Percentiles rank a stretch among this genome's conserved stretches.
These are phyloP conservation scores for Caenorhabditis sinica DNA, from an alignment of 2,888 invertebrate genomes.

Conservation along the genomic window DNA sequence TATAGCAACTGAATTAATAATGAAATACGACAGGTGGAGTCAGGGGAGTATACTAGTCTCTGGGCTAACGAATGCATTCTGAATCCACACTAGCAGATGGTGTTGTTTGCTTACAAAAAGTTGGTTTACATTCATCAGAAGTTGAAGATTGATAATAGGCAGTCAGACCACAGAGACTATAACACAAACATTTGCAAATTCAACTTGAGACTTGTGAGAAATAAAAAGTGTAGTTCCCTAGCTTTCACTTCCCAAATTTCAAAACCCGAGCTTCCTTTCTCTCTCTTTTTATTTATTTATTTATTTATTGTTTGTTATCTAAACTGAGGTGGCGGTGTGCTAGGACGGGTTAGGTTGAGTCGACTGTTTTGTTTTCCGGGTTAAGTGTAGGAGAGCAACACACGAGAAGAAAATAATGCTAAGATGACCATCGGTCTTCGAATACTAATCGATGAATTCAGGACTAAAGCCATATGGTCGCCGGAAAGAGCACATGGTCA, in stretches of 20 bases:
- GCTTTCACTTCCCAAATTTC: constrained; percentile 14
- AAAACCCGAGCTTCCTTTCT: constrained; percentile 25
- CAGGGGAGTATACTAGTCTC: not conserved
- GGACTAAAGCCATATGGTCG: constrained; percentile 15
- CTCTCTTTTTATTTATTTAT: constrained; percentile 45
- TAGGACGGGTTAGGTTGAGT: not conserved
- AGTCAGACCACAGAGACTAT: not conserved
- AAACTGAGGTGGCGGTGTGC: constrained; percentile 8
- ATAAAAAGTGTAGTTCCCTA: not conserved
- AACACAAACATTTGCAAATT: too few species aligned
- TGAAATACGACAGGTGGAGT: constrained; percentile 21
- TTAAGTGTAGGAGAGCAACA: not conserved
- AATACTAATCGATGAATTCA: not conserved
- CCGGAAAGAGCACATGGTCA: constrained; percentile 21
- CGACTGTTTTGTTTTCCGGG: constrained; percentile 29
- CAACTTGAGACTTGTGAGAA: not conserved
- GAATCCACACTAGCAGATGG: constrained; percentile 24
- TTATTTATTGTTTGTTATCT: constrained; percentile 33
- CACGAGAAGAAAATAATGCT: not conserved
- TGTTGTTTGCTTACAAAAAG: constrained; percentile 24
- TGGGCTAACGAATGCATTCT: constrained; percentile 21
- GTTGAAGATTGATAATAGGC: constrained; percentile 5
- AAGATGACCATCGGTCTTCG: constrained; percentile 16
- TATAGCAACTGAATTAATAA: constrained; percentile 12
- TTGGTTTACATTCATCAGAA: not conserved